Conservation (phyloP, 1,140 invertebrate genomes). For the Hylyphantes graminicola region DNA sequence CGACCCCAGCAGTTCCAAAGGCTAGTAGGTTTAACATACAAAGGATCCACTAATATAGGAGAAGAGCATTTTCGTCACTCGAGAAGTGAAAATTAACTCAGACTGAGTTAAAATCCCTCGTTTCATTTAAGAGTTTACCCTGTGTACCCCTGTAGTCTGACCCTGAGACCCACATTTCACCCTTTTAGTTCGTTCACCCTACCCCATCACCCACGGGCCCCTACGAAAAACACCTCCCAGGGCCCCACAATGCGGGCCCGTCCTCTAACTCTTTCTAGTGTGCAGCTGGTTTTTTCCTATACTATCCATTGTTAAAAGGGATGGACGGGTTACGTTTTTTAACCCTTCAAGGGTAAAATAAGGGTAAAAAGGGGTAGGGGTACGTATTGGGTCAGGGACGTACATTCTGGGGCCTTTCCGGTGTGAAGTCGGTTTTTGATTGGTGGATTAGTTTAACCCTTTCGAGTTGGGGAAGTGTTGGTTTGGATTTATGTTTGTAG, state of each 20-base stretch:
- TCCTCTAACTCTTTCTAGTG: slow-evolving; percentile 37
- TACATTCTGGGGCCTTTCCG: not conserved
- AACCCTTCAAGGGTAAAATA: slow-evolving; percentile 6
- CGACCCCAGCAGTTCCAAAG: no score
- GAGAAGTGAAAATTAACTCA: no score
- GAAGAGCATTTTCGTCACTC: no score
- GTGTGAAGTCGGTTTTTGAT: no score
- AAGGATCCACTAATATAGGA: no score
- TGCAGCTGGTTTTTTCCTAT: slow-evolving; percentile 30
- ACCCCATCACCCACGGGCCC: slow-evolving; percentile 24
- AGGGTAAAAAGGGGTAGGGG: slow-evolving; percentile 49
- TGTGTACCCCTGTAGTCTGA: no score
- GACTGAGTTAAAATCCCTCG: no score
- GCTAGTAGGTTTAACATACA: no score
- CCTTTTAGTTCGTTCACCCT: slow-evolving; percentile 45
- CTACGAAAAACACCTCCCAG: not conserved
- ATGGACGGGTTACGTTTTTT: slow-evolving; percentile 46
- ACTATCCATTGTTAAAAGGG: slow-evolving; percentile 13
- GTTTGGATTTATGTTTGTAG: no score
- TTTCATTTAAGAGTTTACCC: no score
- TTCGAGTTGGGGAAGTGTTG: no score
- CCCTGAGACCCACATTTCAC: slow-evolving; percentile 6
- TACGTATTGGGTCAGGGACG: slow-evolving; percentile 32
- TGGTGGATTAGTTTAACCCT: no score
- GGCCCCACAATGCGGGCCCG: slow-evolving; percentile 12